These are phyloP conservation scores for Lasiommata megera DNA, from an alignment of 2,888 invertebrate genomes.

Conservation along the genomic window DNA sequence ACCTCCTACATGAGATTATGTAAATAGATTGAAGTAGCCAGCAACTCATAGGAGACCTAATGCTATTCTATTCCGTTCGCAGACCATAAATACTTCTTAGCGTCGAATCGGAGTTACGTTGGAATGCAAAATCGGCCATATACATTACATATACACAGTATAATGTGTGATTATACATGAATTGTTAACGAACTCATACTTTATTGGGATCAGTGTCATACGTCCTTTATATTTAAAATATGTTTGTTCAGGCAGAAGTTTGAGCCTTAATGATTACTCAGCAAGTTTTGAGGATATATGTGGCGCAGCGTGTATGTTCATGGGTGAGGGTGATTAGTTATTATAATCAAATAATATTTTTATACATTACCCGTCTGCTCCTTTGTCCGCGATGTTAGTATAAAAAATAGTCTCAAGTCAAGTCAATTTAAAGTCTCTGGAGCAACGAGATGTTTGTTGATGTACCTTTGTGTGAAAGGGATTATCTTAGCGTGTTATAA, in stretches of 20 bases:
- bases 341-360: too few species aligned
- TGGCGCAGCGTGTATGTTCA: too few species aligned
- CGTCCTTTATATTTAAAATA: neutral
- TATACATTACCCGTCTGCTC: too few species aligned
- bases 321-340: too few species aligned
- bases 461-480: too few species aligned
- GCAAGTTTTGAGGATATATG: too few species aligned
- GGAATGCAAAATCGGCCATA: conserved; percentile 44
- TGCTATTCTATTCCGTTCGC: conserved; percentile 39
- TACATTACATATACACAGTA: conserved; percentile 28
- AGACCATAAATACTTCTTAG: conserved; percentile 49
- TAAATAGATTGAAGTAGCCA: conserved; percentile 31
- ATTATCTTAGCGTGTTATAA: too few species aligned
- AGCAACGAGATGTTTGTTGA: too few species aligned
- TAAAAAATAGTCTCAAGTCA: too few species aligned
- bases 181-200: conserved; percentile 58
- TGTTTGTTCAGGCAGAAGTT: too few species aligned
- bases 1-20: conserved; percentile 30
- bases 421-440: too few species aligned
- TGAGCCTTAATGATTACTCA: neutral
- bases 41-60: conserved; percentile 32
- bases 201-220: conserved; percentile 54
- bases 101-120: conserved; percentile 35
- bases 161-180: conserved; percentile 40
- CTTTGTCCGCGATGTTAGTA: too few species aligned